These are phyloP conservation scores for Lacanobia oleracea DNA, from an alignment of 2,888 invertebrate species.

Conservation along the genomic window DNA sequence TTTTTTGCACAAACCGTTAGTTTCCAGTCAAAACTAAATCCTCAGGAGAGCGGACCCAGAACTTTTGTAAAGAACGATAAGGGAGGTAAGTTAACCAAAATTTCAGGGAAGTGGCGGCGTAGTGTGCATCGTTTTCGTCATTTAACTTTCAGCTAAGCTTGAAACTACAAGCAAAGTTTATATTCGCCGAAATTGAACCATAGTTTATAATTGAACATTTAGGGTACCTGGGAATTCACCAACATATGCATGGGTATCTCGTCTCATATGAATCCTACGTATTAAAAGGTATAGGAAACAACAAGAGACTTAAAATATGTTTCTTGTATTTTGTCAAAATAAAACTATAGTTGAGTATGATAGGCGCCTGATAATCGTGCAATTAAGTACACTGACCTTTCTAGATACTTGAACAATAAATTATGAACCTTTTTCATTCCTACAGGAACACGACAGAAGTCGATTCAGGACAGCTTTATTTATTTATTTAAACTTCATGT, in stretches of 20 bases:
- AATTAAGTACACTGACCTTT: too few species aligned
- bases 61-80: slow-evolving; percentile 49
- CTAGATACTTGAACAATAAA: too few species aligned
- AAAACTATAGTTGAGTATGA: not conserved
- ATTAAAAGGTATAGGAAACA: not conserved
- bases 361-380: too few species aligned
- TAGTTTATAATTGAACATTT: slow-evolving; percentile 31
- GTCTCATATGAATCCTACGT: too few species aligned
- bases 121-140: slow-evolving; percentile 34
- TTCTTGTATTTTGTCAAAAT: not conserved
- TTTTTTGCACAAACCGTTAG: not conserved
- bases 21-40: slow-evolving; percentile 40
- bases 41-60: slow-evolving; percentile 14
- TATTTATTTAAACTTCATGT: too few species aligned
- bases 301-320: not conserved
- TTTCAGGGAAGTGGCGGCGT: slow-evolving; percentile 39
- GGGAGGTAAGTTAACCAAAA: slow-evolving; percentile 37
- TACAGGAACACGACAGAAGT: too few species aligned
- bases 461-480: too few species aligned
- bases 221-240: not conserved
- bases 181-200: slow-evolving; percentile 6
- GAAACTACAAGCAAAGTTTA: slow-evolving; percentile 21
- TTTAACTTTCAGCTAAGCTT: slow-evolving; percentile 30
- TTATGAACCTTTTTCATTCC: too few species aligned
- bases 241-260: not conserved